Evolutionary conservation across 2,888 invertebrate genomes (phyloP), one percentile per base, ranked within the genome.

Genomic region (Conus canariensis): DNA sequence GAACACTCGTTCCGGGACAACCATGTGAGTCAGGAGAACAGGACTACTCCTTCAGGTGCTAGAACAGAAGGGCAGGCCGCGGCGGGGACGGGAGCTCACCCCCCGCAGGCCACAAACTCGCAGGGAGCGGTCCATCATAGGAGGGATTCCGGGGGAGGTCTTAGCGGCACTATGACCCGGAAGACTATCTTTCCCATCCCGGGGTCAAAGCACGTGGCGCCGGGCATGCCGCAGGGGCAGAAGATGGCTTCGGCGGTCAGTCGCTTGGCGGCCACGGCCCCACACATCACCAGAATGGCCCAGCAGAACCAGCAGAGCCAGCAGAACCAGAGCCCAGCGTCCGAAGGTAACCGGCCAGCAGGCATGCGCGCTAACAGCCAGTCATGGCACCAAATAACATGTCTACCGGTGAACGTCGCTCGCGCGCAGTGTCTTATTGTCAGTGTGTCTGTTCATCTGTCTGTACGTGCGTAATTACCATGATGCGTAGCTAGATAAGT

Each of bases 251-350:
- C 89, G 9, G 85, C 89, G 22, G 83, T n/a, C 60, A 89, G 74
- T n/a, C 70, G 89, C 10, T 85, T 82, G 58, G 85, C 85, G 25
- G 74, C 87, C 22, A 87, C 91, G 70, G 90, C 85, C 4, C 77
- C 88, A 7, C 87, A 74, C 85, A 85, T 74, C 85, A 85, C 85
- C 74, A 85, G 80, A 30, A 64, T 64, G 70, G 22, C 88, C 16
- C 90, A 90, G 77, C 70, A 60, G n/a, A 86, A 83, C 16, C 82
- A 83, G 58, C 58, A 60, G n/a, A 86, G 25, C 19, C 56, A 83
- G 22, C 77, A 25, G 16, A 25, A 90, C 64, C 87, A 82, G 22
- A 70, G 22, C 83, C 22, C 85, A 45, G 64, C 85, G n/a, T 77
- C 89, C 10, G 85, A 89, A 83, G 89, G 89, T 89, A 85, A 22